Evolutionary conservation across 2,888 invertebrate genomes (phyloP), one percentile per base, ranked within the genome.

Genomic region (Agonopterix heracliana): DNA sequence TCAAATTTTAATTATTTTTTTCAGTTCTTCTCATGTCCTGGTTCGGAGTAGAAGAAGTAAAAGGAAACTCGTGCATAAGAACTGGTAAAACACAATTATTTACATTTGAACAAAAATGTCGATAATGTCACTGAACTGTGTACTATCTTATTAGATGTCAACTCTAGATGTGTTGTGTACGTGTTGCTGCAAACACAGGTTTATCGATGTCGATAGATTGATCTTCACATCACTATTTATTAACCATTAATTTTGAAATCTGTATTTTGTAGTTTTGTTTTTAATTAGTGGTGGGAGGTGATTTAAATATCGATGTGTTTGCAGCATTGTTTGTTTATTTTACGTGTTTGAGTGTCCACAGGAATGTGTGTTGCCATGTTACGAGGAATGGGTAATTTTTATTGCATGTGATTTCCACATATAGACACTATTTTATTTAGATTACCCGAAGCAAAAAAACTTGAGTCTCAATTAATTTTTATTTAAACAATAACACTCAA

Each of bases 21-120:
- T 51, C 87, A 89, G 89, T 89, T 71, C 83, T 89, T 64, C 85
- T 89, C 68, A 84, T 89, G 84, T 89, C 89, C 68, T 89, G 89
- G 89, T 83, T 89, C 66, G 89, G 88, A 56, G 87, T 81, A 72
- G 87, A 88, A 67, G 78, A 87, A 74, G 85, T 84, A 47, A 84
- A 86, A 69, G 80, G 74, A 41, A 88, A 87, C 62, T 87, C 89
- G 56, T 89, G 89, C 77, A 84, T 88, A 60, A 72, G 87, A 70
- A 89, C 88, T 63, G 89, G 89, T 89, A 88, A 86, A 77, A 68
- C 61, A 60, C 57, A 56, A 57, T 53, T 52, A 52, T 52, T 54
- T 58, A 50, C 14, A 7, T 13, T 42, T 13, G 12, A 42, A 13
- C 9, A 42, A 12, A 42, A 17, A 17, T 17, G 17, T 17, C 12